A percentile compares a stretch with the other conserved stretches of the same genome.
These are phyloP conservation scores for Serinus canaria DNA, from an alignment of 2,113 vertebrate genomes.

Conservation along the genomic window DNA sequence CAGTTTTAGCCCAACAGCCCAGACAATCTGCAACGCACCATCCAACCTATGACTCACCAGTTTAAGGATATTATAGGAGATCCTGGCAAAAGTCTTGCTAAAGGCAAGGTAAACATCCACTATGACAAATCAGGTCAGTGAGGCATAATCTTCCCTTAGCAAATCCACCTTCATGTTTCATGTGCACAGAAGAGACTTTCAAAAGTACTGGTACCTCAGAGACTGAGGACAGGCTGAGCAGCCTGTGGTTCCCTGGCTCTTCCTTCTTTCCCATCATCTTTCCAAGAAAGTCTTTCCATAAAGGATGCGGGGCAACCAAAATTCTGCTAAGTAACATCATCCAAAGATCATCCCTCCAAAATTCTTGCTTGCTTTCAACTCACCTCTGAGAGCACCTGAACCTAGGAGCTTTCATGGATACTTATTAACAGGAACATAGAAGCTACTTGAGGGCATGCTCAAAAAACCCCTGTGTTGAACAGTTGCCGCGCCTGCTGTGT, in stretches of 20 bases:
- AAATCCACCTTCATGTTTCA: not conserved
- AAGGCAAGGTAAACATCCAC: not conserved
- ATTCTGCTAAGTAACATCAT: not conserved
- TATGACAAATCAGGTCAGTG: not conserved
- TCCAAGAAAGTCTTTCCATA: not conserved
- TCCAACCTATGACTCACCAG: not conserved
- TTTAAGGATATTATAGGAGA: not conserved
- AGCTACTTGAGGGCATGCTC: not conserved
- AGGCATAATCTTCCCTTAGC: not conserved
- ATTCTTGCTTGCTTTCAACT: not conserved
- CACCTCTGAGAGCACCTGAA: not conserved
- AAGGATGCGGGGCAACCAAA: not conserved
- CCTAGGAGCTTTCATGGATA: not conserved
- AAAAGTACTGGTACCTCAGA: not conserved
- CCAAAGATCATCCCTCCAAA: not conserved
- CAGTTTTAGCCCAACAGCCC: not conserved
- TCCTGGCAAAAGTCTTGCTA: not conserved
- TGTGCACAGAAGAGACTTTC: not conserved
- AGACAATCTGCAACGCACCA: not conserved
- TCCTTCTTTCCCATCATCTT: not conserved
- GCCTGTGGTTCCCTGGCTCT: not conserved
- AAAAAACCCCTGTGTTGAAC: rapidly evolving
- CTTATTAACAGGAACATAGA: not conserved
- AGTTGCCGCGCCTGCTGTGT: no score
- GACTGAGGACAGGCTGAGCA: not conserved